Base-by-base conservation (phyloP, 2,888 invertebrate genomes). In the Mimachlamys varia region DNA sequence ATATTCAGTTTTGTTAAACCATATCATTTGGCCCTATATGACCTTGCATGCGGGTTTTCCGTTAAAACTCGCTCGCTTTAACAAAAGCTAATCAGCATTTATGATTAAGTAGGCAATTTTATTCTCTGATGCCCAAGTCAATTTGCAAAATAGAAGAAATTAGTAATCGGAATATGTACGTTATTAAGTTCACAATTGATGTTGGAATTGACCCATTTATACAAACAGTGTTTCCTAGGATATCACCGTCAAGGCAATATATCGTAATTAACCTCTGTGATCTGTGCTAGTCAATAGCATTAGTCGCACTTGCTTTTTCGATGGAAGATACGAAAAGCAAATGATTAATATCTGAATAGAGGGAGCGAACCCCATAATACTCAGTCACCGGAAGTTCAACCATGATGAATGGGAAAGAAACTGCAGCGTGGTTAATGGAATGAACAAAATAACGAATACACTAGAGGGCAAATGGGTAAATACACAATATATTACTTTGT, bases 331-430 rank as follows among this genome's bases (percentile, higher is more conserved):
- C 53, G 19, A 53, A 53, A 17, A 53, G 19, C 53, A 13, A 53
- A 53, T 53, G 62, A 62, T 62, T n/a, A 44, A 44, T 44, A 44
- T n/a, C 17, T n/a, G 62, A 62, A 62, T 62, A 10, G 62, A 62
- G 62, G 44, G 62, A 62, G 22, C 62, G 62, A 7, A 62, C 22
- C 62, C 62, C 62, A 62, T 62, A 62, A 62, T 62, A 62, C 62
- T 62, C 62, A 62, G 62, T 62, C 62, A 62, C 62, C 62, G 62
- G 62, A 62, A 62, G 62, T 62, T 62, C 62, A 62, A 62, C 62
- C 62, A 62, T 22, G 62, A 62, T 22, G 10, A 62, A 62, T 62
- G 62, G 62, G 44, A 7, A 3, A 44, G 44, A 44, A 44, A 62
- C n/a, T 53, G 5, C 62, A 17, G 62, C 7, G 62, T 7, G n/a